A percentile compares a stretch with the other conserved stretches of the same genome.
These are phyloP conservation scores for Iselma pallidipennis DNA, from an alignment of 2,888 invertebrate species.

Conservation along the genomic window DNA sequence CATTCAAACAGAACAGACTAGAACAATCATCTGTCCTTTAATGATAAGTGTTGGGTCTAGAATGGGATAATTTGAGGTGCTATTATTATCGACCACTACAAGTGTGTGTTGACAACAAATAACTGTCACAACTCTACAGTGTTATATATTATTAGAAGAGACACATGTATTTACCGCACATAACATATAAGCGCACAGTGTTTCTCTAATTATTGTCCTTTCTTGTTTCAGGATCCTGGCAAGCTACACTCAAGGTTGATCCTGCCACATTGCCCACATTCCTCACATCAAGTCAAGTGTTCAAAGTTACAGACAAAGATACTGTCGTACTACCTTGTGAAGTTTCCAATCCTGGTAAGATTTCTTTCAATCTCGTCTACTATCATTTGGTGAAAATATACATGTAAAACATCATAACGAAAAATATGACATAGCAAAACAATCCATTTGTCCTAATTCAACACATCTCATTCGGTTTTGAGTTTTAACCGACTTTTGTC, in stretches of 20 bases:
- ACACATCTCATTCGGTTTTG: no score
- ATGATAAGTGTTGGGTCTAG: conserved; percentile 12
- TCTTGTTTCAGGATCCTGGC: conserved; percentile 46
- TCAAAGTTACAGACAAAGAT: conserved; percentile 61
- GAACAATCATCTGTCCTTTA: neutral
- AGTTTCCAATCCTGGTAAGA: conserved; percentile 62
- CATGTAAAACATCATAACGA: no score
- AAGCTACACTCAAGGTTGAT: conserved; percentile 50
- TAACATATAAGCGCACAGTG: no score
- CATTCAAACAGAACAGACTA: neutral
- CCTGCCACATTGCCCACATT: conserved; percentile 54
- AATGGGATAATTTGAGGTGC: conserved; percentile 14
- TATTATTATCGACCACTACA: conserved; percentile 13
- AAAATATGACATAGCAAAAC: no score
- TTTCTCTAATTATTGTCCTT: neutral
- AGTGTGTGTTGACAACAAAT: conserved; percentile 17
- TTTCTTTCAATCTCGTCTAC: neutral
- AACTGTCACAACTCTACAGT: conserved; percentile 15
- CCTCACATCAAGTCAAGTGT: conserved; percentile 57
- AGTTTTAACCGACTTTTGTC: no score
- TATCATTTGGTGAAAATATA: no score
- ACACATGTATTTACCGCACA: no score
- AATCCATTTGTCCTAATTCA: no score
- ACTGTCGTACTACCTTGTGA: conserved; percentile 63
- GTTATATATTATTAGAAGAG: conserved; percentile 11